Percentiles rank a stretch among this genome's conserved stretches.
phyloP scores from a whole-genome alignment of 2,888 invertebrate species.

The Panorpa germanica region DNA sequence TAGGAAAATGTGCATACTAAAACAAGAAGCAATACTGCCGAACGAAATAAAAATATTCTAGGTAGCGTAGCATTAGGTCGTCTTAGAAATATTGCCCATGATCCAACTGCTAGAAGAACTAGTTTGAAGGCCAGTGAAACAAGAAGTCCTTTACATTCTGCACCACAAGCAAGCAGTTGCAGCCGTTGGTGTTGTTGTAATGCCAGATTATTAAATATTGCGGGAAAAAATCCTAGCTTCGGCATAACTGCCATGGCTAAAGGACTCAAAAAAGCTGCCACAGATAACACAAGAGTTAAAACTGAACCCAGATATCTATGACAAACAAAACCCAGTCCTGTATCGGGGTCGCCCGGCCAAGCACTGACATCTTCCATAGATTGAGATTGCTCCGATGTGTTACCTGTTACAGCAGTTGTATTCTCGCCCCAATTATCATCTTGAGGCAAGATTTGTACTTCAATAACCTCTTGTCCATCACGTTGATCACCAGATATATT shows the following conservation, averaged over 20 bases:
- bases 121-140: slow-evolving; percentile 84
- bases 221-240: slow-evolving; percentile 70
- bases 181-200: slow-evolving; percentile 49
- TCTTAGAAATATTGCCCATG: slow-evolving; percentile 84
- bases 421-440: slow-evolving; percentile 99
- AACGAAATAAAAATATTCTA: slow-evolving; percentile 76
- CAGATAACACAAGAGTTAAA: slow-evolving; percentile 58
- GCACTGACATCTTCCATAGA: slow-evolving; percentile 82
- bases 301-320: slow-evolving; percentile 70
- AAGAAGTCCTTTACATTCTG: slow-evolving; percentile 86
- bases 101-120: slow-evolving; percentile 69
- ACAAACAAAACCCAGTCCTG: slow-evolving; percentile 51
- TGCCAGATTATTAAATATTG: slow-evolving; percentile 40
- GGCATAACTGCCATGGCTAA: slow-evolving; percentile 89
- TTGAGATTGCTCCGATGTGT: slow-evolving; percentile 88
- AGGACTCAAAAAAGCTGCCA: slow-evolving; percentile 78
- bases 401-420: slow-evolving; percentile 91
- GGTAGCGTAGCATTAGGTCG: slow-evolving; percentile 76
- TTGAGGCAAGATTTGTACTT: slow-evolving; percentile 88
- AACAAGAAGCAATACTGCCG: slow-evolving; percentile 72
- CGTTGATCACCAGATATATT: slow-evolving; percentile 58
- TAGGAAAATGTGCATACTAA: slow-evolving; percentile 88
- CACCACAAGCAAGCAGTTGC: slow-evolving; percentile 62
- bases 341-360: slow-evolving; percentile 56
- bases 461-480: slow-evolving; percentile 81